Evolutionary conservation across 1,140 invertebrate species (phyloP), one percentile per base, ranked within the genome.

Genomic region (Parasteatoda tepidariorum): DNA sequence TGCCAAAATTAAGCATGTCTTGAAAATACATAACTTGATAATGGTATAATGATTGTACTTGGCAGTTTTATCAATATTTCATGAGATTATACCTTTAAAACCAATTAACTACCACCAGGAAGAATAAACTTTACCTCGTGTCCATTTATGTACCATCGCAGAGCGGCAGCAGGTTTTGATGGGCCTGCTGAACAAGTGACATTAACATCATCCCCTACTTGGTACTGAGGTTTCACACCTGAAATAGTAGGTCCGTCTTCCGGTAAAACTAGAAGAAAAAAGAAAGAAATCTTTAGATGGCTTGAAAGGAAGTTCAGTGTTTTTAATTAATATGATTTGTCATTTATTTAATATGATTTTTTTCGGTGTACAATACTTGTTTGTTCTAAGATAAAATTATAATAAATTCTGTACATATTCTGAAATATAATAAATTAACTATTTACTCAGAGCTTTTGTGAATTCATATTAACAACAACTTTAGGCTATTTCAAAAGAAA

Each of bases 141-240:
- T 26, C 82, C 81, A 48, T 87, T 87, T 30, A 86, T 85, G 68
- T 79, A 86, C 85, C 86, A 86, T 24, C 62, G 34, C 9, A 87
- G 61, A 18, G 79, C 73, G 9, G 85, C 81, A 9, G 76, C 74
- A 4, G 85, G 85, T 59, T 85, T 86, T n/a, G 85, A 86, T 28
- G 85, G 85, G 38, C 85, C 85, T 11, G 85, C 85, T 2, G 78
- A 71, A 30, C 85, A 86, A 3, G 85, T 86, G 30, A 86, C 85
- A 34, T 86, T 86, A 15, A 86, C 85, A 13, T 84, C 75, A 54
- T 85, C 85, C 15, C 82, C 85, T 28, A 79, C 66, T 13, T 82
- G 59, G 38, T 86, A 85, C 24, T 85, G 84, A 7, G 85, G 67
- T 55, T 78, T 78, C 18, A 85, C 78, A 0, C 85, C 85, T 4